Conservation (phyloP, 2,888 invertebrate genomes). For the Bruchidius siliquastri region DNA sequence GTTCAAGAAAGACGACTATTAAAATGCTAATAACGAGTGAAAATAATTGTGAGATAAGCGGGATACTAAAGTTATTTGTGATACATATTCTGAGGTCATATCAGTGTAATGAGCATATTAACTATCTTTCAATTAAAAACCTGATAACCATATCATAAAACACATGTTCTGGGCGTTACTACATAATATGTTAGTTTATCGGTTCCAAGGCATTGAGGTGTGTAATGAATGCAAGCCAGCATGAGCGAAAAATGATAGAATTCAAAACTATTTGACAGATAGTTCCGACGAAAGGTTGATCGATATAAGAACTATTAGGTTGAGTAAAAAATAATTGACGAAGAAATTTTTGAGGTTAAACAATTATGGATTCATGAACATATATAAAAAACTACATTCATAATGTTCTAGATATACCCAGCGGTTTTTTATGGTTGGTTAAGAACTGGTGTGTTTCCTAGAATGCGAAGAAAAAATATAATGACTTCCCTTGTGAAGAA, state of each 20-base stretch:
- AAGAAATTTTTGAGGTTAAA: too few species aligned
- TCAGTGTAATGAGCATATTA: neutral
- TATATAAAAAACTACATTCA: neutral
- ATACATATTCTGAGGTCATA: too few species aligned
- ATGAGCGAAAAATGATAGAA: neutral
- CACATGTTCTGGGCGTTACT: neutral
- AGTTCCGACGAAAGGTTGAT: too few species aligned
- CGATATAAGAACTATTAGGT: too few species aligned
- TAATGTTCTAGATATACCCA: neutral
- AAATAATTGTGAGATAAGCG: too few species aligned
- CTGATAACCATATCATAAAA: neutral
- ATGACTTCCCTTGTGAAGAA: constrained; percentile 2
- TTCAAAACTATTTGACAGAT: too few species aligned
- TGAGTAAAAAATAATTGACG: too few species aligned
- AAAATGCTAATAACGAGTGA: too few species aligned
- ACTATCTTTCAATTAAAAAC: neutral
- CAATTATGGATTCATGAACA: neutral
- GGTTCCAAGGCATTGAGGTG: neutral
- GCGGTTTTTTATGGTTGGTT: neutral
- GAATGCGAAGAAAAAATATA: neutral
- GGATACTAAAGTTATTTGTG: too few species aligned
- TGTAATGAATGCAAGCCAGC: neutral
- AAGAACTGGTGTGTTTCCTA: neutral
- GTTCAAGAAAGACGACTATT: too few species aligned
- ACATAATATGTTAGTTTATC: neutral